A percentile compares a stretch with the other conserved stretches of the same genome.
phyloP scores from a whole-genome alignment of 2,888 invertebrate genomes.

The Acheta domesticus region DNA sequence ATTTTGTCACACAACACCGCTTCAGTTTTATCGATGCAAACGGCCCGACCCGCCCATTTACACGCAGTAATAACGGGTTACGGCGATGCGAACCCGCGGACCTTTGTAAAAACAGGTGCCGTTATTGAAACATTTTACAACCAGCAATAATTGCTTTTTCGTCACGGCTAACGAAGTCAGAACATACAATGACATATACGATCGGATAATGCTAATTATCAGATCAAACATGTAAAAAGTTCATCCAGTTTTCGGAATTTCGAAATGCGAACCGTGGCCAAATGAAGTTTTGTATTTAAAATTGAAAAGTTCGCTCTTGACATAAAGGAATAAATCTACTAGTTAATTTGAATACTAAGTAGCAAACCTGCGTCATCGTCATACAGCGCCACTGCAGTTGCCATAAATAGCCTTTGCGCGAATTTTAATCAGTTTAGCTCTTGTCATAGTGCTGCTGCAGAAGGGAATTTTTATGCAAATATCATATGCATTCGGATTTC shows the following conservation, averaged over 20 bases:
- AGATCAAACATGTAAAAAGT: constrained; percentile 11
- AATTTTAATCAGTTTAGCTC: background rate
- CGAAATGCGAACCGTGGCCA: background rate
- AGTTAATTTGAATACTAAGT: constrained; percentile 1
- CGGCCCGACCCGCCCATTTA: background rate
- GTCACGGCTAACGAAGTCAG: background rate
- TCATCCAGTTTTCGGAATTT: constrained; percentile 4
- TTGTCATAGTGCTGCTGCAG: background rate
- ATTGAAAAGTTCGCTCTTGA: background rate
- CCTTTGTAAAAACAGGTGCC: constrained; percentile 18
- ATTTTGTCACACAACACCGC: constrained; percentile 10
- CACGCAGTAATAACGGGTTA: background rate
- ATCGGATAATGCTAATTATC: background rate
- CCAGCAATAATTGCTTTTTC: background rate
- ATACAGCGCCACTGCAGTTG: background rate
- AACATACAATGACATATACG: constrained; percentile 4
- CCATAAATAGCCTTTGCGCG: constrained; percentile 6
- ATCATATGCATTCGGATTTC: background rate
- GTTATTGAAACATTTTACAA: constrained; percentile 9
- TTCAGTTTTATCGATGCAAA: constrained; percentile 10
- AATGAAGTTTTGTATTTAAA: constrained; percentile 12
- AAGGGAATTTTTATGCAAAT: constrained; percentile 3
- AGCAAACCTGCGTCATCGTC: background rate
- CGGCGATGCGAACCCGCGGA: background rate
- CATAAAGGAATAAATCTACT: constrained; percentile 18